Percentiles rank a stretch among this genome's conserved stretches.
These are phyloP conservation scores for Pseudochaenichthys georgianus DNA, from an alignment of 2,797 vertebrate species.

Conservation along the genomic window DNA sequence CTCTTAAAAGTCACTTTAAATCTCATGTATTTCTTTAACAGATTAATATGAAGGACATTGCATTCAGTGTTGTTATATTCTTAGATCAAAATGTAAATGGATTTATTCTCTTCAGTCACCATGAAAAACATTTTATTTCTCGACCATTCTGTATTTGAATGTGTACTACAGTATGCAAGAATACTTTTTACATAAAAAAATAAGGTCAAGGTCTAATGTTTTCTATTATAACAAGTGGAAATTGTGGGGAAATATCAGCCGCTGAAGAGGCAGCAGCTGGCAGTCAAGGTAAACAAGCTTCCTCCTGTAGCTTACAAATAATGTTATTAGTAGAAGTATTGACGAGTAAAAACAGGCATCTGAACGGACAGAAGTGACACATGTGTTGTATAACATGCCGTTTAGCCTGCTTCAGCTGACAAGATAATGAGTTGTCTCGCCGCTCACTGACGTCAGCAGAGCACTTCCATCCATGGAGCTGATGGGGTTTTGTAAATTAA, in stretches of 20 bases:
- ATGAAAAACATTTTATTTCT: background rate
- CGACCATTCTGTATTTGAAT: background rate
- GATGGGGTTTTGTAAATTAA: background rate
- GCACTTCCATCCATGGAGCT: background rate
- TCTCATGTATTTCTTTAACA: too few species aligned
- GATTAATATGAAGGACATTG: background rate
- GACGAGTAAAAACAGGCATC: background rate
- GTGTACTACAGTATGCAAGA: too few species aligned
- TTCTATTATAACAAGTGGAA: background rate
- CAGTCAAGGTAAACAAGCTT: background rate
- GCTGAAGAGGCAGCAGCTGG: background rate
- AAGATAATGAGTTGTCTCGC: slow-evolving; percentile 1
- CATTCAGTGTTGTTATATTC: background rate
- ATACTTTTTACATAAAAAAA: background rate
- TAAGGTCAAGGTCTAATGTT: background rate
- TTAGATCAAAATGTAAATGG: background rate
- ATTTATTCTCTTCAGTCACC: background rate
- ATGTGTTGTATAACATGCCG: background rate
- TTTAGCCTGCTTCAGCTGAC: background rate
- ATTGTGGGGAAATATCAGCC: background rate
- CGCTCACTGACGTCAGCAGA: background rate
- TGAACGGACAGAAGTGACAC: background rate
- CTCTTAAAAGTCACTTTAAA: too few species aligned
- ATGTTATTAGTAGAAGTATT: background rate
- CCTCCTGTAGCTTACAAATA: background rate